Evolutionary conservation across 2,113 vertebrate species (phyloP), one percentile per base, ranked within the genome.

Genomic region (Psephotus haematonotus): DNA sequence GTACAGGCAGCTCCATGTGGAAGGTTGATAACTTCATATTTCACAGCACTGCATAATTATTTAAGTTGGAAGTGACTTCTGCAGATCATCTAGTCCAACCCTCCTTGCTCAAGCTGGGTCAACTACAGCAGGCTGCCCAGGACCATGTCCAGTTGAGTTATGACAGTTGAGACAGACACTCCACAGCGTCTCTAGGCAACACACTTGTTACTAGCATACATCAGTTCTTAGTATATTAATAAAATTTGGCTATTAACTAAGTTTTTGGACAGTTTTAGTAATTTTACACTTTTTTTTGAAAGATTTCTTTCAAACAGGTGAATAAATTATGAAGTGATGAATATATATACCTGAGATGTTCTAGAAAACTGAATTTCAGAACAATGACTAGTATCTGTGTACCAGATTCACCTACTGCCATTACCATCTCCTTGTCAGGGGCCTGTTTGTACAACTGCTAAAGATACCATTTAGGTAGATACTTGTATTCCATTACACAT

Each of bases 151-250:
- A 28, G 43, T 10, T 44, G 33, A 5, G 25, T 75, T 59, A n/a
- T 0, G 2, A n/a, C n/a, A n/a, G n/a, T n/a, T n/a, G n/a, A 67
- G 29, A 52, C 11, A 31, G 14, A 82, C 16, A 53, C 41, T 68
- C 28, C 53, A 50, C 13, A 27, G 2, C 0, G 0, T 11, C 39
- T 43, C 46, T 47, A 14, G 28, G 28, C 27, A 60, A 29, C 10
- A 44, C 8, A 60, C 8, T 33, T 71, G 41, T 72, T 50, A 46
- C 37, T 63, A 41, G 43, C 20, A 15, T 23, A 63, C 10, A 67
- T 13, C 9, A 57, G 3, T 68, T 84, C 35, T 49, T 14, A 41
- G 18, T 5, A 77, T 18, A n/a, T 43, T 50, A 72, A 57, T 53
- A 62, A 49, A 23, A 46, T 46, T 25, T 33, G 13, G 9, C 50